Evolutionary conservation across 1,140 invertebrate genomes (phyloP).

Genomic region (roundworm (Caenorhabditis elegans)): DNA sequence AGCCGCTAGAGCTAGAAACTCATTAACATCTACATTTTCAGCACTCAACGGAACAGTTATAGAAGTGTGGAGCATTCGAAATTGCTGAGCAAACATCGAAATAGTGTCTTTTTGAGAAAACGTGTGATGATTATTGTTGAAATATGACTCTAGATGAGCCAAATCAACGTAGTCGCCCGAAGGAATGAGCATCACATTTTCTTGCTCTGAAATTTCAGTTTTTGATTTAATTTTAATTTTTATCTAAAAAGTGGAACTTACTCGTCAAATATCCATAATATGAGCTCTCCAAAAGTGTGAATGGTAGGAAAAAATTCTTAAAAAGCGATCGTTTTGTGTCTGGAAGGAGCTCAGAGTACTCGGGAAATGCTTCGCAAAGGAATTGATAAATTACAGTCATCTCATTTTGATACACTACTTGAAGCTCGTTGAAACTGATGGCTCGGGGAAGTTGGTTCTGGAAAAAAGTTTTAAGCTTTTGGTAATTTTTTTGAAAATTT

Average conservation of each 20-base stretch:
- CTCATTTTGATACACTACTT: neutral
- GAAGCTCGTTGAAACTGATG: neutral
- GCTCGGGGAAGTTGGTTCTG: neutral
- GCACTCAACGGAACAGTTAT: neutral
- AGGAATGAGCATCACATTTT: neutral
- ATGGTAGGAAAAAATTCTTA: slow-evolving; percentile 16
- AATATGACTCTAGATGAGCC: neutral
- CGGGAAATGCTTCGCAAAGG: neutral
- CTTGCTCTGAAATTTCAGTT: neutral
- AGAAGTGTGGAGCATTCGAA: neutral
- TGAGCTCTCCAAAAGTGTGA: slow-evolving; percentile 5
- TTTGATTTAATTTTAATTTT: no score
- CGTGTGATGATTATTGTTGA: neutral
- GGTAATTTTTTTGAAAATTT: neutral
- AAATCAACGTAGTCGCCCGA: slow-evolving; percentile 3
- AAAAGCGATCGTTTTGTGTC: neutral
- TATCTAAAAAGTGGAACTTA: no score
- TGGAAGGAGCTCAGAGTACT: neutral
- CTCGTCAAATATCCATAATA: neutral
- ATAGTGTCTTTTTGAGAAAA: slow-evolving; percentile 2
- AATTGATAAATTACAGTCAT: slow-evolving; percentile 1
- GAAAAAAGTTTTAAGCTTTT: neutral
- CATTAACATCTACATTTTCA: slow-evolving; percentile 1
- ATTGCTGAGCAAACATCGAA: slow-evolving; percentile 21
- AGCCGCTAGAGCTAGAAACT: neutral